Base-by-base conservation (phyloP, 2,113 vertebrate species). In the Cheilinus undulatus region DNA sequence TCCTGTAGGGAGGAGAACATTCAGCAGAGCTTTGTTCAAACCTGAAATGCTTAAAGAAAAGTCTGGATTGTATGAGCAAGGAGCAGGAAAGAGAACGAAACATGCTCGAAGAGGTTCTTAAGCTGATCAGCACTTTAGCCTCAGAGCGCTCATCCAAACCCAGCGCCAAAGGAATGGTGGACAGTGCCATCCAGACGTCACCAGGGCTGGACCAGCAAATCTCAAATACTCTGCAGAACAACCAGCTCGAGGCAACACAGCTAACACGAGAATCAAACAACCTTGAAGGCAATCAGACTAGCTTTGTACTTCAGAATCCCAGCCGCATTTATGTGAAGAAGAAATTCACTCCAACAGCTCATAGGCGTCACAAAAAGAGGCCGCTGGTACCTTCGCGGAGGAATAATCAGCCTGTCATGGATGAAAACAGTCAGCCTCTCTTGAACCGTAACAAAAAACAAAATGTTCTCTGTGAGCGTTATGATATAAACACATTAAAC, bases 121-220 rank as follows among this genome's bases (percentile, higher is more conserved):
- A 89, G 49, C 78, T 90, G 61, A 89, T 93, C 46, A 67, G 23
- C n/a, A 58, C 70, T 23, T 83, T 92, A 12, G 77, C 84, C 36
- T 78, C 86, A 9, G 58, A 86, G 26, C 58, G 79, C 32, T 81
- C 63, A 36, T 23, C 57, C 46, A 80, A 76, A 77, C 30, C 32
- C 11, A 43, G 36, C 14, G 8, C 79, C 28, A 67, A 56, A 23
- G 61, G 15, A 28, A 70, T 84, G 62, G 72, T 66, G 45, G 88
- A 92, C 63, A 85, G 79, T 10, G 78, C 85, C n/a, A 83, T 88
- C 28, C 94, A 95, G 82, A 90, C 75, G 0, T 88, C 82, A 65
- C 77, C 77, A 23, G 69, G 4, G 38, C 60, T 27, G 14, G 61
- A 56, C 2, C 70, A 58, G 46, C 49, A 71, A 3, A 3, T 52